A percentile compares a stretch with the other conserved stretches of the same genome.
These are phyloP conservation scores for Macrosiphum euphorbiae DNA, from an alignment of 2,888 invertebrate species.

Conservation along the genomic window DNA sequence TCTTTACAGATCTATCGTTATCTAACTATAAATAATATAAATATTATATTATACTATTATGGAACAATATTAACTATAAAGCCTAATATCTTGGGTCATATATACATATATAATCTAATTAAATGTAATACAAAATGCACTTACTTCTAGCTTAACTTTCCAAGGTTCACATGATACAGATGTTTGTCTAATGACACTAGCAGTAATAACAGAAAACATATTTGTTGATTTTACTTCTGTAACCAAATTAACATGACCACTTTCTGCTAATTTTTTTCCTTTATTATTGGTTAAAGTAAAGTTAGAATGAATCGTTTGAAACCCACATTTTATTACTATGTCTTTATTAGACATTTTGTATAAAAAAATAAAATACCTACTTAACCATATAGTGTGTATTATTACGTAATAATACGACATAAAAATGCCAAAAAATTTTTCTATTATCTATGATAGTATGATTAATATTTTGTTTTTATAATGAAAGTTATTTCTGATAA, in stretches of 20 bases:
- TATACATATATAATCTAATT: neutral
- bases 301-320: neutral
- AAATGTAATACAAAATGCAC: slow-evolving; percentile 8
- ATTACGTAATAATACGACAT: neutral
- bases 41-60: neutral
- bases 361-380: no score
- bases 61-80: slow-evolving; percentile 14
- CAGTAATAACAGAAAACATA: slow-evolving; percentile 12
- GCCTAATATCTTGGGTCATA: neutral
- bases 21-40: neutral
- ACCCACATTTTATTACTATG: no score
- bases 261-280: neutral
- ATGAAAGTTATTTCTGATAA: neutral
- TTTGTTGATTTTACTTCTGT: neutral
- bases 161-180: slow-evolving; percentile 16
- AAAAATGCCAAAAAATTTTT: neutral
- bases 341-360: no score
- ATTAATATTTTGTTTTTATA: neutral
- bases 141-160: slow-evolving; percentile 10
- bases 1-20: neutral
- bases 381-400: no score
- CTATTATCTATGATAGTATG: neutral
- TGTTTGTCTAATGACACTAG: slow-evolving; percentile 9
- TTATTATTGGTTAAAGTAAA: no score
- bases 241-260: neutral